phyloP scores from a whole-genome alignment of 2,113 vertebrate species.

The Neotragus pygmaeus region DNA sequence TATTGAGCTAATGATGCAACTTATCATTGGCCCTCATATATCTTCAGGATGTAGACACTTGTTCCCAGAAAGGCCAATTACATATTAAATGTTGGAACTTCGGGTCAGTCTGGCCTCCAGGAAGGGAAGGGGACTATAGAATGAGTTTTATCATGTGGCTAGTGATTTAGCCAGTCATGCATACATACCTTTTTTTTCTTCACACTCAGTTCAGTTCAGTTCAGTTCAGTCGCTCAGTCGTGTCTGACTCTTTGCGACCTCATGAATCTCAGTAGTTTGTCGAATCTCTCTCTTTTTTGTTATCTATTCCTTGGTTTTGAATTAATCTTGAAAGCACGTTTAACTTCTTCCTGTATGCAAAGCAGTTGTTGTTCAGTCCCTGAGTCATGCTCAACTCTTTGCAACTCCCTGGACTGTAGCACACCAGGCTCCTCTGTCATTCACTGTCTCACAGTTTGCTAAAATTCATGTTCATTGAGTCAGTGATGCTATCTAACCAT shows the following conservation, averaged over 20 bases:
- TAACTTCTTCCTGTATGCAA: neutral
- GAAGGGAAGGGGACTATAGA: neutral
- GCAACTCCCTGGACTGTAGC: neutral
- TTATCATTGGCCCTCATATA: neutral
- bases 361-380: neutral
- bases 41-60: neutral
- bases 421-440: neutral
- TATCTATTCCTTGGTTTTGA: neutral
- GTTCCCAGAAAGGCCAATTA: neutral
- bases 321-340: conserved; percentile 26
- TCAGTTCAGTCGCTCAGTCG: too few relatives aligned
- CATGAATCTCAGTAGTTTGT: neutral
- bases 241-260: too few relatives aligned
- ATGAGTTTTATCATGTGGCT: neutral
- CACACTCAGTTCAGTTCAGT: neutral
- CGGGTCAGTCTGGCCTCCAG: neutral
- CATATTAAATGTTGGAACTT: neutral
- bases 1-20: neutral
- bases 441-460: neutral
- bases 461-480: neutral
- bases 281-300: neutral
- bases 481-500: neutral
- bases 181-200: neutral
- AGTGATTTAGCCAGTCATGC: neutral
- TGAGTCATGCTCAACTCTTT: neutral